Conservation (phyloP, 2,888 invertebrate species). For the Micropterix aruncella region DNA sequence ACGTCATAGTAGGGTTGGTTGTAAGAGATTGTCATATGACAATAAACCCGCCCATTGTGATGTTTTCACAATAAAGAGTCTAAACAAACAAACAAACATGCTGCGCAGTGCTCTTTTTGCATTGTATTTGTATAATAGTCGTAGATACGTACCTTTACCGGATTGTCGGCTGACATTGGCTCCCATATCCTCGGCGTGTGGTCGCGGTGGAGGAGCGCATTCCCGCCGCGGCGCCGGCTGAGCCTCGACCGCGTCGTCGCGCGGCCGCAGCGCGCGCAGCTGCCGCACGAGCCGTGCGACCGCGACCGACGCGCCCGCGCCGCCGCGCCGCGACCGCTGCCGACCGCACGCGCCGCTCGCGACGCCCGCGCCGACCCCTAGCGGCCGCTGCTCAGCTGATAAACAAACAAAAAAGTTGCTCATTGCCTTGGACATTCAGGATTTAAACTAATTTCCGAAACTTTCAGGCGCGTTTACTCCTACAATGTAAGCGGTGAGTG, state of each 20-base stretch:
- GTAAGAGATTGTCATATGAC: no score
- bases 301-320: constrained; percentile 1
- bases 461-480: no score
- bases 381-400: neutral
- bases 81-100: no score
- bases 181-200: constrained; percentile 48
- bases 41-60: no score
- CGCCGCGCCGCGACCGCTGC: neutral
- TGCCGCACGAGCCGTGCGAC: constrained; percentile 12
- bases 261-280: constrained; percentile 12
- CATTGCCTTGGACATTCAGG: no score
- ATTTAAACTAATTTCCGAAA: no score
- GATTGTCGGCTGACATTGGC: constrained; percentile 67
- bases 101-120: no score
- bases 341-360: neutral
- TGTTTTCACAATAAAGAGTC: no score
- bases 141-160: constrained; percentile 39
- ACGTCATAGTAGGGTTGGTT: no score
- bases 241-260: constrained; percentile 10
- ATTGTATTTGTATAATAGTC: no score
- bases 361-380: neutral
- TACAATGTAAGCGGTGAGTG: no score
- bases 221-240: constrained; percentile 8
- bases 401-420: no score
- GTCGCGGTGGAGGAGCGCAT: constrained; percentile 14